These are phyloP conservation scores for Nothobranchius kuhntae DNA, from an alignment of 2,113 vertebrate species.

Conservation along the genomic window DNA sequence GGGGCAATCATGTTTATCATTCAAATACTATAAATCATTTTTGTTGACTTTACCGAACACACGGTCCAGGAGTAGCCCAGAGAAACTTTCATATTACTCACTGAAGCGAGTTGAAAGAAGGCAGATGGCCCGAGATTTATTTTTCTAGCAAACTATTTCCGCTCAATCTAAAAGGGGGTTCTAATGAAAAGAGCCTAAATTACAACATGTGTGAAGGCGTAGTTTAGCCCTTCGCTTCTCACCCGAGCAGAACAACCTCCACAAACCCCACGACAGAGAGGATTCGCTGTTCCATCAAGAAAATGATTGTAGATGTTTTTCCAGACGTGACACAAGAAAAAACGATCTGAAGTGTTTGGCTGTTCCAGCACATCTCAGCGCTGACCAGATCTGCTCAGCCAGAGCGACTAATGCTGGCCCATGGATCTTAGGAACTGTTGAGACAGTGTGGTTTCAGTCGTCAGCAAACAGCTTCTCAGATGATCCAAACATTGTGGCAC, in stretches of 20 bases:
- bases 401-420: slow-evolving; percentile 51
- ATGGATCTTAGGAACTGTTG: slow-evolving; percentile 56
- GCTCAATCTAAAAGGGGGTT: slow-evolving; percentile 56
- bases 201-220: slow-evolving; percentile 75
- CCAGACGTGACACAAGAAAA: slow-evolving; percentile 47
- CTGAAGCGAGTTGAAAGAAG: slow-evolving; percentile 65
- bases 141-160: slow-evolving; percentile 74
- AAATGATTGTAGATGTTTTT: slow-evolving; percentile 65
- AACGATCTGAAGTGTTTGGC: slow-evolving; percentile 27
- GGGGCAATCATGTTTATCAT: slow-evolving; percentile 32
- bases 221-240: slow-evolving; percentile 62
- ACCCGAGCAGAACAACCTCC: slow-evolving; percentile 55
- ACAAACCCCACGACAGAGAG: slow-evolving; percentile 40
- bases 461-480: slow-evolving; percentile 55
- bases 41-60: slow-evolving; percentile 56
- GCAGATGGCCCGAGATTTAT: slow-evolving; percentile 73
- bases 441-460: slow-evolving; percentile 50
- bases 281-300: slow-evolving; percentile 55
- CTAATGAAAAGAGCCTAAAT: slow-evolving; percentile 73
- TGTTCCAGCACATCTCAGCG: slow-evolving; percentile 27
- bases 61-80: slow-evolving; percentile 32
- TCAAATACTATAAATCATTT: slow-evolving; percentile 52
- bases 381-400: slow-evolving; percentile 52
- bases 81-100: slow-evolving; percentile 53
- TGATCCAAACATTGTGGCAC: slow-evolving; percentile 45